phyloP scores from a whole-genome alignment of 2,797 vertebrate species.

The Xerus rutilus region DNA sequence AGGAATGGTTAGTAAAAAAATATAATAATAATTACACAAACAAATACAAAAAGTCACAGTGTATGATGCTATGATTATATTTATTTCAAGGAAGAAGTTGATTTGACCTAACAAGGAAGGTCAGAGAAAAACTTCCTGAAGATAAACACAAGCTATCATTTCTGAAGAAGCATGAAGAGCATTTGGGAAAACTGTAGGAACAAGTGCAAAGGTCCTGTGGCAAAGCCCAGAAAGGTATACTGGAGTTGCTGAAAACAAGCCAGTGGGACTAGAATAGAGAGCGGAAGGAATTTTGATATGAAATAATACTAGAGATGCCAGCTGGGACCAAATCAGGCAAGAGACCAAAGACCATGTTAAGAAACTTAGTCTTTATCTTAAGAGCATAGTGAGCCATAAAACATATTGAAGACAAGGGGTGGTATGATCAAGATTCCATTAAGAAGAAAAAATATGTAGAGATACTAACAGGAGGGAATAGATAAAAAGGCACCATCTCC shows the following conservation, averaged over 20 bases:
- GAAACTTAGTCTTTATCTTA: constrained; percentile 27
- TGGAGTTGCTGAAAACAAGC: not conserved
- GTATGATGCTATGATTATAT: not conserved
- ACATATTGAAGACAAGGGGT: not conserved
- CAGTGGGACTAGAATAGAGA: not conserved
- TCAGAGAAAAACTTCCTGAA: not conserved
- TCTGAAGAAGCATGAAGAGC: not conserved
- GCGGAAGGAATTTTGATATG: not conserved
- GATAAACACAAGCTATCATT: not conserved
- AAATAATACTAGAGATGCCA: not conserved
- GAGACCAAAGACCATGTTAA: not conserved
- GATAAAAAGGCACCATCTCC: not conserved
- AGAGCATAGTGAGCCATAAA: not conserved
- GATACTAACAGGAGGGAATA: not conserved
- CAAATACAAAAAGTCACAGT: not conserved
- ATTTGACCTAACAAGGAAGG: not conserved
- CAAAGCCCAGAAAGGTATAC: not conserved
- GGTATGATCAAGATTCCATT: not conserved
- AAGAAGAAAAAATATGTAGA: not conserved
- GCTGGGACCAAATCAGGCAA: not conserved
- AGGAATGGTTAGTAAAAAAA: not conserved
- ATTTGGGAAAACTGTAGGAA: not conserved
- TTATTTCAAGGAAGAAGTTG: not conserved
- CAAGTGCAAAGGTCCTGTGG: not conserved
- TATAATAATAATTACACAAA: not conserved